phyloP scores from a whole-genome alignment of 1,140 invertebrate genomes.

The Tetragnatha versicolor region DNA sequence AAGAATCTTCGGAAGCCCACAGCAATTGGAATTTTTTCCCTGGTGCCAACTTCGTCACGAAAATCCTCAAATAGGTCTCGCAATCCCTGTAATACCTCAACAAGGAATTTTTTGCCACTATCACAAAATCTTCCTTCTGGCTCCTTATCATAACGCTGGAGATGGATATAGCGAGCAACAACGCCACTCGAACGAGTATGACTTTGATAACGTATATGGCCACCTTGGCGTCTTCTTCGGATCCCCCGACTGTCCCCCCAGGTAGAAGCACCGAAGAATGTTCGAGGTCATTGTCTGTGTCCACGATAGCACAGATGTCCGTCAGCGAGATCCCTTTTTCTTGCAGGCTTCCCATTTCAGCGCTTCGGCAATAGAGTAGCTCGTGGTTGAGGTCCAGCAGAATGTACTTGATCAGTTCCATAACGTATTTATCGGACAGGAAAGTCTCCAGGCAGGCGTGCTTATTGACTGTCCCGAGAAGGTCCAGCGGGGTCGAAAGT shows the following conservation, averaged over 20 bases:
- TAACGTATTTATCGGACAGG: not conserved
- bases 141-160: not conserved
- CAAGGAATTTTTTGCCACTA: not conserved
- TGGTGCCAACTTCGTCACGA: not conserved
- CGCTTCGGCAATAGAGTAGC: constrained; percentile 6
- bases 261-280: not conserved
- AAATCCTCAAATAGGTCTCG: constrained; percentile 17
- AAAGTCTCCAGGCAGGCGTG: not conserved
- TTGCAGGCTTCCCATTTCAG: not conserved
- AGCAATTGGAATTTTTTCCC: constrained; percentile 27
- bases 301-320: not conserved
- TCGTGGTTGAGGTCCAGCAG: not conserved
- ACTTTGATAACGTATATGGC: not conserved
- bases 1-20: not conserved
- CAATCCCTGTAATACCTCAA: not conserved
- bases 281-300: not conserved
- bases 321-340: not conserved
- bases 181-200: not conserved
- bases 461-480: not conserved
- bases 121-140: constrained; percentile 9
- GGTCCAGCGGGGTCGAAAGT: not conserved
- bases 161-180: not conserved
- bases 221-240: constrained; percentile 21
- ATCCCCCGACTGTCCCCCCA: not conserved
- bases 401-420: constrained; percentile 12